These are phyloP conservation scores for Narcine bancroftii DNA, from an alignment of 2,113 vertebrate species.

Conservation along the genomic window DNA sequence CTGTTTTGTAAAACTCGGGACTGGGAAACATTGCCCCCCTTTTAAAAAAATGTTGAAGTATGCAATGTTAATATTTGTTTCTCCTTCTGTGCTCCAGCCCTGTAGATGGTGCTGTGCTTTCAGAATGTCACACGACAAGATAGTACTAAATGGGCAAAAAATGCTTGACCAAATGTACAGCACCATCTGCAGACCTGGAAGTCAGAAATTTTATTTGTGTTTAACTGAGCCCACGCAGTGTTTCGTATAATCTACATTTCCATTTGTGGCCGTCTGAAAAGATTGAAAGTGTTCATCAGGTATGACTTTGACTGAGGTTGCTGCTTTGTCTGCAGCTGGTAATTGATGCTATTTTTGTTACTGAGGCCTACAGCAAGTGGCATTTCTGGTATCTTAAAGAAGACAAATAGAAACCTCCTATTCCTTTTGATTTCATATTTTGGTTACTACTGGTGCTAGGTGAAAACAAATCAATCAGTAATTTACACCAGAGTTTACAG, in stretches of 20 bases:
- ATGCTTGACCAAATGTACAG: neutral
- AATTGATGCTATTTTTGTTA: neutral
- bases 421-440: neutral
- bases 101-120: slow-evolving; percentile 30
- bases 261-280: neutral
- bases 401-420: neutral
- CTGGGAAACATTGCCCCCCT: neutral
- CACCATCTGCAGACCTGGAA: slow-evolving; percentile 22
- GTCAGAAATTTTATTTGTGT: slow-evolving; percentile 23
- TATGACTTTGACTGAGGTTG: neutral
- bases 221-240: slow-evolving; percentile 15
- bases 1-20: too few relatives aligned
- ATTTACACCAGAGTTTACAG: neutral
- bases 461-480: neutral
- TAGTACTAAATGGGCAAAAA: slow-evolving; percentile 5
- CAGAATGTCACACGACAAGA: slow-evolving; percentile 17
- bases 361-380: neutral
- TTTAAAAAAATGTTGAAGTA: neutral
- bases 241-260: slow-evolving; percentile 24
- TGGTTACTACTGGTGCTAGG: neutral
- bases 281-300: slow-evolving; percentile 8
- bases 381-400: neutral
- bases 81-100: slow-evolving; percentile 12
- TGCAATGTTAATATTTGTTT: neutral
- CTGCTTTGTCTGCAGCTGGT: neutral